Evolutionary conservation across 2,113 vertebrate species (phyloP), one percentile per base, ranked within the genome.

Genomic region (Takifugu bimaculatus): DNA sequence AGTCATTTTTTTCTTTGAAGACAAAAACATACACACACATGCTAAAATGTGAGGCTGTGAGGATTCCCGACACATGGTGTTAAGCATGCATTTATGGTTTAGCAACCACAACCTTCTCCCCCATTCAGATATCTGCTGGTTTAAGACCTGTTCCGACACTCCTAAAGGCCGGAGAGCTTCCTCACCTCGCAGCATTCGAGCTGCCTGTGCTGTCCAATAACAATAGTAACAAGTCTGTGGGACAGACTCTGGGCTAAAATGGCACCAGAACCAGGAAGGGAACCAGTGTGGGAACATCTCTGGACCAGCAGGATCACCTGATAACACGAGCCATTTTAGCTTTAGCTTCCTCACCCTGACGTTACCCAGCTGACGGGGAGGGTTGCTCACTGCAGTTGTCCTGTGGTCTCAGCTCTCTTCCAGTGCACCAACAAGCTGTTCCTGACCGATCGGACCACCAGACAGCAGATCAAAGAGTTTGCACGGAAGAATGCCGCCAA

Each of bases 401-500:
- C 26, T 68, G 47, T 88, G 72, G 42, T 86, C 74, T 74, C 86
- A 97, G 95, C 89, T 90, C 60, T 94, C 74, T 90, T 91, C 72
- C 89, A 91, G 77, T 75, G 72, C 4, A 75, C 85, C 68, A 89
- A 89, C 85, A 92, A 93, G 86, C 84, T 92, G 59, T 85, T 92
- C 76, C 77, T 91, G 63, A 88, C 72, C 0, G 86, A 91, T 61
- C 59, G 53, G 11, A 50, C 75, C 2, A 82, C 82, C 0, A 58
- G 68, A 44, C 65, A 70, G 29, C 86, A 79, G 67, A 78, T 88
- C 13, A 91, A 88, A 78, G 94, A 95, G 69, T 93, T 95, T 85
- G 87, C 91, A 6, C 91, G 93, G 45, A 94, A 88, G 79, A 94
- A 98, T 69, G 89, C 91, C 0, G 92, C 92, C 42, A 97, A 93